Conservation (phyloP, 2,113 vertebrate genomes). For the Ciconia maguari region DNA sequence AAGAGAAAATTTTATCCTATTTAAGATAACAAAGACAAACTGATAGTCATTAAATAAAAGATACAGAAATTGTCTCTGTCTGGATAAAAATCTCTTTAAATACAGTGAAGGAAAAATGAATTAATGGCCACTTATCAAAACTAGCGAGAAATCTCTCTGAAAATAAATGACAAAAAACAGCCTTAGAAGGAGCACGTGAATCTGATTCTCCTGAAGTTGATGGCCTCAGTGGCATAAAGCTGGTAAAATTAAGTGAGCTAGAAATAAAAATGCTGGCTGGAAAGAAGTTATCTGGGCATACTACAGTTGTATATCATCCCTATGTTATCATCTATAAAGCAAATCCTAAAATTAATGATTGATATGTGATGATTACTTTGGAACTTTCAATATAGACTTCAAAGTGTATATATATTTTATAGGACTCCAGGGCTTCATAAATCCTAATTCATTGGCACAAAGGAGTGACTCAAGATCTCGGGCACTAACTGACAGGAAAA, state of each 20-base stretch:
- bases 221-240: background rate
- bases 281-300: slow-evolving; percentile 7
- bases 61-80: background rate
- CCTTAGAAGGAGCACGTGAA: background rate
- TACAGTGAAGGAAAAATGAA: slow-evolving; percentile 15
- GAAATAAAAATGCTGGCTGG: slow-evolving; percentile 25
- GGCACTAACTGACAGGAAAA: background rate
- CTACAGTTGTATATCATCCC: background rate
- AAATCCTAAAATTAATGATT: slow-evolving; percentile 38
- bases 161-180: slow-evolving; percentile 9
- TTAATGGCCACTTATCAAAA: background rate
- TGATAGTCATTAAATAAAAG: background rate
- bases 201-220: background rate
- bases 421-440: slow-evolving; percentile 29
- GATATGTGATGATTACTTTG: slow-evolving; percentile 34
- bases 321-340: slow-evolving; percentile 39
- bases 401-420: background rate
- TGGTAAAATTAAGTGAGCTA: background rate
- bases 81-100: background rate
- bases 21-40: slow-evolving; percentile 1
- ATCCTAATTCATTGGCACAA: background rate
- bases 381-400: background rate
- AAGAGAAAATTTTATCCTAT: slow-evolving; percentile 8
- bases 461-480: background rate
- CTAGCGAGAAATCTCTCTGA: slow-evolving; percentile 37